phyloP scores from a whole-genome alignment of 2,888 invertebrate genomes.

The Idaea dimidiata region DNA sequence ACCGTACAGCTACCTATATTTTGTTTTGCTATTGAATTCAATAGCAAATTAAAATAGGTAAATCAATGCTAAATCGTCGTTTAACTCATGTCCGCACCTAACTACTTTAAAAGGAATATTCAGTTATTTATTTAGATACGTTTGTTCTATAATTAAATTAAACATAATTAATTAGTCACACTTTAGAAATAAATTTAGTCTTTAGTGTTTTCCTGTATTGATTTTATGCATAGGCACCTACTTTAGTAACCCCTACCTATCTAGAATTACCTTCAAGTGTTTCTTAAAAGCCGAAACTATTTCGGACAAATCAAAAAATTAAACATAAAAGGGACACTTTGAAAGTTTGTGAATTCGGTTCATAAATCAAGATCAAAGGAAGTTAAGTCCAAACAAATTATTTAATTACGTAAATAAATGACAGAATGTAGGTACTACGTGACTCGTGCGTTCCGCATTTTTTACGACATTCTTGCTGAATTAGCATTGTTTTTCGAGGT shows the following conservation, averaged over 20 bases:
- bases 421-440: constrained; percentile 23
- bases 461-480: constrained; percentile 21
- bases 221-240: background rate
- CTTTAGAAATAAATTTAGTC: background rate
- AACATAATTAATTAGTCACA: background rate
- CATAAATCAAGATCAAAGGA: background rate
- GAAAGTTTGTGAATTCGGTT: background rate
- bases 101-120: background rate
- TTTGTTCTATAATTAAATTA: background rate
- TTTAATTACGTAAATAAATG: constrained; percentile 3
- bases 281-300: too few species aligned
- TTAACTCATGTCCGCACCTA: background rate
- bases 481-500: constrained; percentile 31
- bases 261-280: background rate
- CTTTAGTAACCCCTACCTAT: too few species aligned
- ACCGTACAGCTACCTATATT: too few species aligned
- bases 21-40: too few species aligned
- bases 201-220: background rate
- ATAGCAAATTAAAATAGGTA: too few species aligned
- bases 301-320: too few species aligned
- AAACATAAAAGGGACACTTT: too few species aligned
- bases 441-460: constrained; percentile 28
- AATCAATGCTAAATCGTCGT: too few species aligned
- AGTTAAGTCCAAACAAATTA: background rate
- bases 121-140: background rate